These are phyloP conservation scores for Protonibea diacanthus DNA, from an alignment of 2,797 vertebrate genomes.

Conservation along the genomic window DNA sequence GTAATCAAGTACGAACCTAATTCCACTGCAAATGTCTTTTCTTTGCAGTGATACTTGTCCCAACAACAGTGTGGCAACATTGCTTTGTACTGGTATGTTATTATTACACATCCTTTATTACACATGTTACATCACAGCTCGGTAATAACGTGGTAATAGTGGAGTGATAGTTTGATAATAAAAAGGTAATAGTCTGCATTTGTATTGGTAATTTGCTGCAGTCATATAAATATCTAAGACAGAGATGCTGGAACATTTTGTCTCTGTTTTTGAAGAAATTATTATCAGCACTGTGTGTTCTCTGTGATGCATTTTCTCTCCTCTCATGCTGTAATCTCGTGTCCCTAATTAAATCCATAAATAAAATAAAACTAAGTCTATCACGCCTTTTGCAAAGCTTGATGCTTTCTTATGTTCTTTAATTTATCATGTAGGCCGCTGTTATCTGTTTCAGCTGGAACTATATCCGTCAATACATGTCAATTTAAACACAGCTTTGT, in stretches of 20 bases:
- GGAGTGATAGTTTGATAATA: no score
- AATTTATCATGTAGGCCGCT: background rate
- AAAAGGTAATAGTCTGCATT: background rate
- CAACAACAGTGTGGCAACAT: constrained; percentile 80
- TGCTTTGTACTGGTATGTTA: constrained; percentile 87
- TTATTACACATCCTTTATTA: background rate
- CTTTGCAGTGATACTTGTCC: constrained; percentile 81
- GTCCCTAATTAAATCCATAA: background rate
- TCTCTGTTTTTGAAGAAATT: background rate
- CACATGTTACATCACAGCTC: background rate
- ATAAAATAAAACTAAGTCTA: background rate
- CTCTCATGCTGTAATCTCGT: background rate
- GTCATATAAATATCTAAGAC: background rate
- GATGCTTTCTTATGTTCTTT: background rate
- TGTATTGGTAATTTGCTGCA: background rate
- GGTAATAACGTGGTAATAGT: no score
- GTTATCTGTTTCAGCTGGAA: background rate
- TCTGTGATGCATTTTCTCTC: background rate
- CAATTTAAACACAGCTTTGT: background rate
- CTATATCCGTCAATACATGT: background rate
- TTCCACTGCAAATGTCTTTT: background rate
- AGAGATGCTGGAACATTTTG: background rate
- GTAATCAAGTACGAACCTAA: background rate
- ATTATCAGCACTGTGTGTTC: background rate
- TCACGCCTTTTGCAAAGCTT: background rate